A percentile compares a stretch with the other conserved stretches of the same genome.
Evolutionary conservation across 2,113 vertebrate genomes (phyloP).

Genomic region (Erythrocebus patas): DNA sequence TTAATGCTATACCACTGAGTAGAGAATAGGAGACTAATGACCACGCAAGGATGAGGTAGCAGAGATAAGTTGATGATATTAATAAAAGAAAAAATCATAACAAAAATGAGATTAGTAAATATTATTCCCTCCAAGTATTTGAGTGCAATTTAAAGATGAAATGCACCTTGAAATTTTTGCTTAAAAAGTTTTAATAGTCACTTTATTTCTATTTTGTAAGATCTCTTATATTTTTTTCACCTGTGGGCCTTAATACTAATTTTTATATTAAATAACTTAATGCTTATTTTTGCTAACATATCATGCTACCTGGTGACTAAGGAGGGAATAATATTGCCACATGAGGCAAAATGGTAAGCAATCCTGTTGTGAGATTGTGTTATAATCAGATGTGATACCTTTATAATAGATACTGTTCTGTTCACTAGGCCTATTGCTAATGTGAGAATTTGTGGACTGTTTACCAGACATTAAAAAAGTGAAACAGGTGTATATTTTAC

Average conservation of each 20-base stretch:
- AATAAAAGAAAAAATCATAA: constrained; percentile 51
- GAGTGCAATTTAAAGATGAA: constrained; percentile 15
- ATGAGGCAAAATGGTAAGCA: not conserved
- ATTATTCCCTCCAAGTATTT: constrained; percentile 33
- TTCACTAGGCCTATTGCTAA: not conserved
- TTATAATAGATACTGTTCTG: constrained; percentile 27
- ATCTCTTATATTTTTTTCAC: constrained; percentile 9
- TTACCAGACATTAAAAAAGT: not conserved
- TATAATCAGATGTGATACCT: not conserved
- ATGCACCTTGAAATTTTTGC: constrained; percentile 1
- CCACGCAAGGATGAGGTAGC: not conserved
- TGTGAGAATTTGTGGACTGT: not conserved
- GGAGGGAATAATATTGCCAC: constrained; percentile 59
- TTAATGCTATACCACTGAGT: constrained; percentile 69
- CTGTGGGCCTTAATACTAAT: not conserved
- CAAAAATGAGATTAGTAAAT: constrained; percentile 55
- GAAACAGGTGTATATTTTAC: not conserved
- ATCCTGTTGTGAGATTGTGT: not conserved
- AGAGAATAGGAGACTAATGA: constrained; percentile 55
- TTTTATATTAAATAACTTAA: constrained; percentile 17
- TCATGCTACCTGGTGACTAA: not conserved
- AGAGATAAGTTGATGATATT: not conserved
- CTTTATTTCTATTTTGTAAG: constrained; percentile 27
- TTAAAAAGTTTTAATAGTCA: not conserved
- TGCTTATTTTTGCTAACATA: not conserved